A percentile compares a stretch with the other conserved stretches of the same genome.
These are phyloP conservation scores for Vicugna pacos DNA, from an alignment of 2,113 vertebrate species.

Conservation along the genomic window DNA sequence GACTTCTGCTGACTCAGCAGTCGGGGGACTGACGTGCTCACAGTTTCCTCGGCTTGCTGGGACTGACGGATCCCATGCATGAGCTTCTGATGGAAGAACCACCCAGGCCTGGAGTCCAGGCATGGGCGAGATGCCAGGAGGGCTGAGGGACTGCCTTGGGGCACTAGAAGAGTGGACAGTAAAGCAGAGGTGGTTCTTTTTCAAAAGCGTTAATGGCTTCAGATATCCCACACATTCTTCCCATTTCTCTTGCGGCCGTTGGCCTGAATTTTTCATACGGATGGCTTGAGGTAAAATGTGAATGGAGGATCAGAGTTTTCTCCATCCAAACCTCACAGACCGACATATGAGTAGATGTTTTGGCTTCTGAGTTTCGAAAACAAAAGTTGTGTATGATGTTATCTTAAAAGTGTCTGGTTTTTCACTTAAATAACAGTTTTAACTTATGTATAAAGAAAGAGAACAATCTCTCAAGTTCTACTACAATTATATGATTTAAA, in stretches of 20 bases:
- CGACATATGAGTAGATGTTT: neutral
- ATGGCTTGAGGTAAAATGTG: neutral
- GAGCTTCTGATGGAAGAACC: neutral
- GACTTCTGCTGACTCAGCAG: neutral
- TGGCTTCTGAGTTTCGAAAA: constrained; percentile 17
- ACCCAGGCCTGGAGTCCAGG: neutral
- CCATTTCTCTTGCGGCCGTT: neutral
- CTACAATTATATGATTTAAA: constrained; percentile 1
- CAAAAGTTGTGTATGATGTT: neutral
- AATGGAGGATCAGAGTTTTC: neutral
- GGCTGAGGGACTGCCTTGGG: neutral
- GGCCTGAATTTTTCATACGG: neutral
- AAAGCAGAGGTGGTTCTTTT: neutral
- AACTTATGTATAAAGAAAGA: neutral
- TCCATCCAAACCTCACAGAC: neutral
- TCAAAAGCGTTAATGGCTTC: neutral
- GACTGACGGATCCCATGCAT: neutral
- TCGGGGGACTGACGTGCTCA: neutral
- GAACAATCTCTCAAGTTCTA: neutral
- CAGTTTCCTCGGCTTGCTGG: neutral
- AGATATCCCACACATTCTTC: neutral
- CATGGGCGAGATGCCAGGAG: neutral
- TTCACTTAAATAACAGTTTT: neutral
- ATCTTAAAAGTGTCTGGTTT: neutral
- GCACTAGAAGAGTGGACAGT: neutral